Base-by-base conservation (phyloP, 2,888 invertebrate genomes). In the Parnassius orleans region DNA sequence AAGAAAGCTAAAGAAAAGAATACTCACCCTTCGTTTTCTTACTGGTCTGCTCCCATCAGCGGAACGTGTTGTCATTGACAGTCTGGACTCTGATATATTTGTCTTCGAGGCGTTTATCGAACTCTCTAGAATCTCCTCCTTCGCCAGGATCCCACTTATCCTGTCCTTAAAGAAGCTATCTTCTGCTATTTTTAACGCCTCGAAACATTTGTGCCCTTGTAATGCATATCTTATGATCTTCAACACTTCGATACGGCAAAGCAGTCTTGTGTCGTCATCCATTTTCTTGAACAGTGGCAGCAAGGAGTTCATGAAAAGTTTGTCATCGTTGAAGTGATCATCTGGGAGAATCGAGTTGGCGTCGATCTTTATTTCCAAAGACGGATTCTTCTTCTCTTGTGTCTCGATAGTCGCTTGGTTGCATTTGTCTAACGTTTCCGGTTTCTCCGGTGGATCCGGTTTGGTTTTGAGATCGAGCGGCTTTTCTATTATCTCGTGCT, bases 321-420 rank as follows among this genome's bases (percentile, higher is more conserved):
- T 87, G 46, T 91, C 91, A 14, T 91, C 90, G 41, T 90, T 84
- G 5, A 91, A 89, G 68, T 90, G 84, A 43, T 90, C 91, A 48
- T 89, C 89, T 0, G 91, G 90, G 0, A 90, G 67, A 1, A 91
- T 90, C 0, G 84, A 77, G 64, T 90, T 90, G 0, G 87, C 84
- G 55, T 90, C 90, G 0, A 89, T 86, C 73, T 87, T 90, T 57
- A 87, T 87, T 67, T 90, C 89, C 2, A 88, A 56, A 0, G 84
- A 76, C 0, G 73, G 66, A 33, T 75, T 80, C 55, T 80, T 84
- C 1, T 78, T 74, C 11, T 77, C 76, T 10, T 80, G 77, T 10
- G 69, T 69, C 2, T 73, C 69, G 54, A 82, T 78, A 7, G 77
- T 76, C 0, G 76, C 80, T 69, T 88, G 88, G 69, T 77, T 86